A percentile compares a stretch with the other conserved stretches of the same genome.
Conservation (phyloP, 2,888 invertebrate genomes). For the Heterodera filipjevi region DNA sequence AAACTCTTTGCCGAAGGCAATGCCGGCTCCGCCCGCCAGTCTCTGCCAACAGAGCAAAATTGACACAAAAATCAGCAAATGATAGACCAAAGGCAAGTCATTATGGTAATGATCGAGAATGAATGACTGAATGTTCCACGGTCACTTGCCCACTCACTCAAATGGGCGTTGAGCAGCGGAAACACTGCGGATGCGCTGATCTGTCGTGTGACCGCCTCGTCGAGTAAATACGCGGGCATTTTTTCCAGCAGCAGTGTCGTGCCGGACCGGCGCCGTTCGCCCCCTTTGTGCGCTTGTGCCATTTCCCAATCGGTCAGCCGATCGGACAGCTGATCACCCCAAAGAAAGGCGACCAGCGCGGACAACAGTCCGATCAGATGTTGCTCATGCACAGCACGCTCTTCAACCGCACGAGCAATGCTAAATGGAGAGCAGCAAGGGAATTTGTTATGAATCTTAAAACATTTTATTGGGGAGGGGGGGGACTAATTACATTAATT, state of each 20-base stretch:
- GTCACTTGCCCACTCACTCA: constrained; percentile 15
- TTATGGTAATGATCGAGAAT: no score
- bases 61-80: no score
- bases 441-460: background rate
- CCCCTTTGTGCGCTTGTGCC: constrained; percentile 23
- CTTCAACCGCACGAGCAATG: constrained; percentile 50
- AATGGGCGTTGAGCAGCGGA: constrained; percentile 6
- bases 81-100: no score
- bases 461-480: no score
- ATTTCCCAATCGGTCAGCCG: constrained; percentile 39
- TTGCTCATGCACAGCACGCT: constrained; percentile 59
- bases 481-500: no score
- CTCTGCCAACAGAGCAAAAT: no score
- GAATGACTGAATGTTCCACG: no score
- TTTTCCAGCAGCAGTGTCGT: constrained; percentile 18
- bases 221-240: constrained; percentile 28
- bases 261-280: constrained; percentile 3
- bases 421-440: constrained; percentile 3
- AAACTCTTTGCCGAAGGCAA: no score
- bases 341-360: constrained; percentile 56
- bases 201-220: constrained; percentile 34
- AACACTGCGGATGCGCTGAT: constrained; percentile 24
- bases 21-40: no score
- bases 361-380: constrained; percentile 63
- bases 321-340: constrained; percentile 41